Conservation (phyloP, 2,888 invertebrate genomes). For the Syrphus vitripennis region DNA sequence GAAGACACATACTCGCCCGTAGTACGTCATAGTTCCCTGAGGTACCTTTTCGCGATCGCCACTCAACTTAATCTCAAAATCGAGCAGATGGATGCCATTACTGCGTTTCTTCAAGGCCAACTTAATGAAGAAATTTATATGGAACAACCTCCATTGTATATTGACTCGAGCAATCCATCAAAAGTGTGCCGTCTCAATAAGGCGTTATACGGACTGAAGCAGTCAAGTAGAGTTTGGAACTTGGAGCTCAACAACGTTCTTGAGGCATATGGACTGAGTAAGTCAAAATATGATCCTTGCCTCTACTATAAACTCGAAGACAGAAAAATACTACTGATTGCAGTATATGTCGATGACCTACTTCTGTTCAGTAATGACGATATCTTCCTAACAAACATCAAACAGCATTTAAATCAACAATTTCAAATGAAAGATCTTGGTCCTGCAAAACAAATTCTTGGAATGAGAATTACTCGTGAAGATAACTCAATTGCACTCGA, state of each 20-base stretch:
- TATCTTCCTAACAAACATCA: too few species aligned
- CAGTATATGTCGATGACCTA: too few species aligned
- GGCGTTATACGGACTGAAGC: not conserved
- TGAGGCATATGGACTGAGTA: too few species aligned
- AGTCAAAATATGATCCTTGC: not conserved
- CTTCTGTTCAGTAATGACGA: not conserved
- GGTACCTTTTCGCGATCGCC: slow-evolving; percentile 10
- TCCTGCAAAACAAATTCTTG: not conserved
- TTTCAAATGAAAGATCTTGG: not conserved
- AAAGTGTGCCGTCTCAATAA: not conserved
- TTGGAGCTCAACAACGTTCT: too few species aligned
- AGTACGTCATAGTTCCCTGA: slow-evolving; percentile 39
- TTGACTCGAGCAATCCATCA: not conserved
- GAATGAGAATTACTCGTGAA: not conserved
- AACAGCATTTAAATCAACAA: too few species aligned
- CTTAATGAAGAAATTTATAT: too few species aligned
- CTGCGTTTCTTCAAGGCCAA: too few species aligned
- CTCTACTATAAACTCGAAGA: not conserved
- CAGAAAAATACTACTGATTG: too few species aligned
- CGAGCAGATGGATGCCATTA: not conserved
- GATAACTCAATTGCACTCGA: not conserved
- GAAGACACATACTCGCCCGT: slow-evolving; percentile 53
- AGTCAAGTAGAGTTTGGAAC: too few species aligned
- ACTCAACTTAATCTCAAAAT: slow-evolving; percentile 35
- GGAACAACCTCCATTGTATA: too few species aligned